Conservation (phyloP, 1,140 invertebrate genomes). For the Micrasema longulum region DNA sequence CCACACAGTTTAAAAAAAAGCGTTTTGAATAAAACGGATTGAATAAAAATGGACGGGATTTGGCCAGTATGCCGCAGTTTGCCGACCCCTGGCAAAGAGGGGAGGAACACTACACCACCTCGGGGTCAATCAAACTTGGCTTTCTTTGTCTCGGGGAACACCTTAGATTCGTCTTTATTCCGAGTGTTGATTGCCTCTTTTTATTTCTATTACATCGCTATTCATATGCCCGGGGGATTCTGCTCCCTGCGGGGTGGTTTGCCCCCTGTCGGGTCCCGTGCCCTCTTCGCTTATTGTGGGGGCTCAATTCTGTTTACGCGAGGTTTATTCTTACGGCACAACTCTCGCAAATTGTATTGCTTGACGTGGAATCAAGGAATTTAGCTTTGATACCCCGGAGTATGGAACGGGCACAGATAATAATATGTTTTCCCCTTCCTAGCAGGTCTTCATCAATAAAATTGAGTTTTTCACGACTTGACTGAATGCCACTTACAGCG, state of each 20-base stretch:
- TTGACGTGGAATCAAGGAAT: constrained; percentile 54
- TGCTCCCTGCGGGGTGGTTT: not conserved
- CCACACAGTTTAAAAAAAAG: no score
- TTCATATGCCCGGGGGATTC: constrained; percentile 52
- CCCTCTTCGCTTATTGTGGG: not conserved
- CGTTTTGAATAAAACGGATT: no score
- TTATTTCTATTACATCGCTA: constrained; percentile 54
- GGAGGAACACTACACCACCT: constrained; percentile 2
- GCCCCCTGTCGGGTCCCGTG: constrained; percentile 1
- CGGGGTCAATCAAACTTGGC: constrained; percentile 44
- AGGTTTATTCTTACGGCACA: constrained; percentile 53
- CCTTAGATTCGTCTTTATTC: constrained; percentile 45
- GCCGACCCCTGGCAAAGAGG: no score
- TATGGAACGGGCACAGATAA: no score
- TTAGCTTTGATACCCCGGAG: constrained; percentile 48
- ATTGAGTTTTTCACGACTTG: constrained; percentile 30
- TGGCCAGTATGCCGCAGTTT: no score
- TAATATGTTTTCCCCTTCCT: not conserved
- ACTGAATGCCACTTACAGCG: not conserved
- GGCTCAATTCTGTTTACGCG: constrained; percentile 42
- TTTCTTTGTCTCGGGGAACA: constrained; percentile 50
- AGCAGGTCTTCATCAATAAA: constrained; percentile 26
- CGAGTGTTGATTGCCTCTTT: constrained; percentile 51
- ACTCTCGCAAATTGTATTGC: constrained; percentile 55
- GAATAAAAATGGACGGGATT: no score